Evolutionary conservation across 2,888 invertebrate species (phyloP), one percentile per base, ranked within the genome.

Genomic region (Apocheima hispidaria): DNA sequence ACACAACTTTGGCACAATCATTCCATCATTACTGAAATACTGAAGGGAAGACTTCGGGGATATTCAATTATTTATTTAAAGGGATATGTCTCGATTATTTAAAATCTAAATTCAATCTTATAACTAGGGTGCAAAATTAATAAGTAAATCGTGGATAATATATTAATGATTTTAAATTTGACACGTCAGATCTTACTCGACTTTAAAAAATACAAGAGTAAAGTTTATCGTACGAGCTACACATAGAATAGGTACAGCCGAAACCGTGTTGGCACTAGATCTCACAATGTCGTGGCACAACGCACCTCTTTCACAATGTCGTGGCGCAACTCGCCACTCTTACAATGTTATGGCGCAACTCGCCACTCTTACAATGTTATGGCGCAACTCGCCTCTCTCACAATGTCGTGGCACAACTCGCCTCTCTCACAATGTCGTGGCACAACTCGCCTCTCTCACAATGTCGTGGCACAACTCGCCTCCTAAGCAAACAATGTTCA

Each of bases 1-100:
- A 86, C 83, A 83, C 81, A 85, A 87, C 86, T 90, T 92, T 92
- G 92, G 92, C 92, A 92, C 91, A 88, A 81, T 83, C 81, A 82
- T 85, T 79, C 76, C 79, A 75, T 35, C n/a, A 35, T 81, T 78
- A 70, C 70, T 77, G 83, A 88, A 86, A 92, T 89, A 90, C 84
- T 86, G 87, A 88, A 83, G 86, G 92, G 92, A 92, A 92, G 91
- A 91, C 91, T 79, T 74, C 16, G 77, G 84, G 87, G 82, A 74
- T 72, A 83, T 69, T 30, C 46, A 46, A 46, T 33, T 20, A 46
- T 46, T 83, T 83, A 84, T 86, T 81, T 85, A 70, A 74, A 67
- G 83, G 90, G 91, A 92, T 92, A 91, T 91, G 90, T 89, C 81
- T 82, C 73, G 75, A 84, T 79, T 84, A 84, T 81, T 68, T 57